Evolutionary conservation across 2,888 invertebrate species (phyloP), one percentile per base, ranked within the genome.

Genomic region (Cinara cedri): DNA sequence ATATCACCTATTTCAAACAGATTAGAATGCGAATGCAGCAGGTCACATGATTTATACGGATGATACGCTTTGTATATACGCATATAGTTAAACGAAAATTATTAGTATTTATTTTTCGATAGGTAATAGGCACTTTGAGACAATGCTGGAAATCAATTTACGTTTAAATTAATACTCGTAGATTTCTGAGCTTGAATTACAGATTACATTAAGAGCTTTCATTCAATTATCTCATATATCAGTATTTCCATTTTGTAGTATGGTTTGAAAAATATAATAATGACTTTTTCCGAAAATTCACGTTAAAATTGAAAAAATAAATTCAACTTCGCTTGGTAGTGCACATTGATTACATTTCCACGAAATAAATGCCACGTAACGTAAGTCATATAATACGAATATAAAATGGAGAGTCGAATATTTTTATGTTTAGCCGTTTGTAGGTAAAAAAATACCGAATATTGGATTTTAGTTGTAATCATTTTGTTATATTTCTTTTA

Each of bases 381-480:
- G 51, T 51, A 42, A 34, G 34, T 44, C 42, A 44, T 24, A 55
- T 24, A 42, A 21, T 9, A 19, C 42, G 55, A 49, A 24, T 24
- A 44, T n/a, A 11, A 57, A 3, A 62, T 0, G 6, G 34, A 34
- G 6, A 34, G n/a, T 14, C 21, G 51, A 54, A 63, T 54, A 62
- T 74, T 63, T 54, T 74, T 42, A 65, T 65, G 54, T 54, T 42
- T n/a, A 44, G 24, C n/a, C 21, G 10, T 57, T 16, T 57, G 42
- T 55, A 60, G 14, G 9, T 72, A 13, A 26, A 34, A 21, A 13
- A 11, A 19, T n/a, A 34, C 34, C 34, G 6, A 16, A 49, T 62
- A 42, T 62, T 54, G 74, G 26, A 21, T n/a, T 65, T 54, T 42
- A 54, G 51, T 24, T 13, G 42, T 63, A 63, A 65, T 65, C 65